These are phyloP conservation scores for Formica aserva DNA, from an alignment of 2,888 invertebrate genomes.

Conservation along the genomic window DNA sequence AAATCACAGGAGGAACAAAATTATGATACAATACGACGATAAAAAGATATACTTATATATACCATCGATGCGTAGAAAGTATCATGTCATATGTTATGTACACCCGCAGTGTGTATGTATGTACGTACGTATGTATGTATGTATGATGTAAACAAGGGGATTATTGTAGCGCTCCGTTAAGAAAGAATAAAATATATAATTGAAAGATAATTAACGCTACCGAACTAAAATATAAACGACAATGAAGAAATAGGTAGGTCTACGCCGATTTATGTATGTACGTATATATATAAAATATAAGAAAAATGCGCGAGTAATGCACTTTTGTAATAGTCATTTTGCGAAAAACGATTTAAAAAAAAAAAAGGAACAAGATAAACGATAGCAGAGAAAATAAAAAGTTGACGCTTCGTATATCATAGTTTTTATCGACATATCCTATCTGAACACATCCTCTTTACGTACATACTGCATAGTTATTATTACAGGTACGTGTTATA, in stretches of 20 bases:
- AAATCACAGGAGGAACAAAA: slow-evolving; percentile 68
- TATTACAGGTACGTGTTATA: slow-evolving; percentile 80
- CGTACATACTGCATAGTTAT: slow-evolving; percentile 84
- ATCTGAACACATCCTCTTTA: slow-evolving; percentile 84
- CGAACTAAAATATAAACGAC: slow-evolving; percentile 72
- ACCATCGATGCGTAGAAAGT: slow-evolving; percentile 73
- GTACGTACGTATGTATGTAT: slow-evolving; percentile 52
- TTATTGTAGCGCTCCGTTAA: slow-evolving; percentile 71
- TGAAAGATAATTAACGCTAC: slow-evolving; percentile 65
- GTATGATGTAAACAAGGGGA: slow-evolving; percentile 59
- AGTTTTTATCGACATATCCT: slow-evolving; percentile 85
- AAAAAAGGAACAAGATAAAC: slow-evolving; percentile 56
- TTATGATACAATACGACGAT: slow-evolving; percentile 65
- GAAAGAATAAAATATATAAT: slow-evolving; percentile 59
- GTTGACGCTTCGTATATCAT: slow-evolving; percentile 82
- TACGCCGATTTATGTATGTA: slow-evolving; percentile 74
- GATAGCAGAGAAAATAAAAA: slow-evolving; percentile 70
- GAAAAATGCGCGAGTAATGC: slow-evolving; percentile 69
- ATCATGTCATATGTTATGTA: slow-evolving; percentile 59
- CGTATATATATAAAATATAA: slow-evolving; percentile 64
- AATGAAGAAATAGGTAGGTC: slow-evolving; percentile 78
- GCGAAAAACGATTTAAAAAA: slow-evolving; percentile 60
- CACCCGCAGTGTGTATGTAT: slow-evolving; percentile 46
- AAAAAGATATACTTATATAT: slow-evolving; percentile 68
- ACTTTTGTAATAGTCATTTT: slow-evolving; percentile 81